Conservation (phyloP, 1,140 invertebrate species). For the Melitaea cinxia region DNA sequence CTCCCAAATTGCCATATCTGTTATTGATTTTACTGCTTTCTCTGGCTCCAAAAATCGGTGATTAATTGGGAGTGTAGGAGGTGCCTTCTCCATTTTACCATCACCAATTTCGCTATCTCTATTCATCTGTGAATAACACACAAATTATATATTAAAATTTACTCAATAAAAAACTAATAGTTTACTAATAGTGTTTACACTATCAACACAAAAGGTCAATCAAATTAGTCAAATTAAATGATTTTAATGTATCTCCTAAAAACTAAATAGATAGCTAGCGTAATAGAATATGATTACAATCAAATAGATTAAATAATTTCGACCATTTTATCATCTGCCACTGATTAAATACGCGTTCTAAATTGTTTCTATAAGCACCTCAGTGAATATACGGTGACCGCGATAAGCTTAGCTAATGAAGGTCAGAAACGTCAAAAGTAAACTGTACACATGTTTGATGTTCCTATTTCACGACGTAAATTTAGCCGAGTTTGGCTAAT, state of each 20-base stretch:
- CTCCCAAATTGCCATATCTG: constrained; percentile 91
- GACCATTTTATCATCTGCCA: constrained; percentile 4
- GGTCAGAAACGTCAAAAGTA: constrained; percentile 72
- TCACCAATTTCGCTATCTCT: constrained; percentile 59
- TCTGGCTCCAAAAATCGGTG: constrained; percentile 86
- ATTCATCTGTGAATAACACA: constrained; percentile 55
- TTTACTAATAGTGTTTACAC: no score
- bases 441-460: constrained; percentile 45
- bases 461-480: constrained; percentile 23
- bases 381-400: constrained; percentile 27
- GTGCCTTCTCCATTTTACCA: constrained; percentile 46
- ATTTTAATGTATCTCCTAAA: not conserved
- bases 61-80: constrained; percentile 51
- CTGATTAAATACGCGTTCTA: constrained; percentile 20
- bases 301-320: constrained; percentile 12
- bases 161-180: no score
- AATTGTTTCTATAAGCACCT: constrained; percentile 13
- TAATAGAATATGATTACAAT: constrained; percentile 20
- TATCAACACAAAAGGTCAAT: no score
- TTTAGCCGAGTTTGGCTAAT: constrained; percentile 28
- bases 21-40: constrained; percentile 86
- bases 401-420: constrained; percentile 72
- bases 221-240: no score
- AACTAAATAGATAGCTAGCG: not conserved
- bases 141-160: not conserved